These are phyloP conservation scores for Scomberomorus guttatus DNA, from an alignment of 2,797 vertebrate species.

Conservation along the genomic window DNA sequence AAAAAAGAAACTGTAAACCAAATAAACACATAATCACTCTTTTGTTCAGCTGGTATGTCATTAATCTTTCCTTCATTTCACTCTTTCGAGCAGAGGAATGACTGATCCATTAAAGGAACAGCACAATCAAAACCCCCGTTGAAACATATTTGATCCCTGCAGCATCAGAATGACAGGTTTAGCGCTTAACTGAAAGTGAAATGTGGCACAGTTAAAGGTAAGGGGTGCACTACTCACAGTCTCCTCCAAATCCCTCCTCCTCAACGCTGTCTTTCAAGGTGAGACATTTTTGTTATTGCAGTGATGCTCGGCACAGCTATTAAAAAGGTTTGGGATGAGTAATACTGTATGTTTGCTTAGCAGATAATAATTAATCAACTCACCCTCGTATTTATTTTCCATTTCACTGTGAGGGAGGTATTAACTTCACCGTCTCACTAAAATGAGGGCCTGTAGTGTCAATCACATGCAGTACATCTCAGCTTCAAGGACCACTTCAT, in stretches of 20 bases:
- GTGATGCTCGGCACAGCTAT: constrained; percentile 41
- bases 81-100: constrained; percentile 7
- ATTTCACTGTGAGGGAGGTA: neutral
- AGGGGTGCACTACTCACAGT: constrained; percentile 1
- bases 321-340: constrained; percentile 40
- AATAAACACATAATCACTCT: neutral
- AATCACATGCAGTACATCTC: neutral
- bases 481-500: neutral
- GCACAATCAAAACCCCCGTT: neutral
- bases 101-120: neutral
- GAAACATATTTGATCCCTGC: neutral
- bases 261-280: constrained; percentile 34
- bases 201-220: constrained; percentile 10
- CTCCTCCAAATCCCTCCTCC: constrained; percentile 35
- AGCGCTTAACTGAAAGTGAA: neutral
- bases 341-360: constrained; percentile 25
- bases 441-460: neutral
- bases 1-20: constrained; percentile 1
- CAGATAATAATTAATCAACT: constrained; percentile 47
- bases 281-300: constrained; percentile 23
- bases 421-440: neutral
- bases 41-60: neutral
- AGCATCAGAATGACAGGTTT: constrained; percentile 18
- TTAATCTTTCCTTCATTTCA: neutral
- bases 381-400: constrained; percentile 45